Evolutionary conservation across 2,797 vertebrate species (phyloP), one percentile per base, ranked within the genome.

Genomic region (Pantherophis alleghaniensis): DNA sequence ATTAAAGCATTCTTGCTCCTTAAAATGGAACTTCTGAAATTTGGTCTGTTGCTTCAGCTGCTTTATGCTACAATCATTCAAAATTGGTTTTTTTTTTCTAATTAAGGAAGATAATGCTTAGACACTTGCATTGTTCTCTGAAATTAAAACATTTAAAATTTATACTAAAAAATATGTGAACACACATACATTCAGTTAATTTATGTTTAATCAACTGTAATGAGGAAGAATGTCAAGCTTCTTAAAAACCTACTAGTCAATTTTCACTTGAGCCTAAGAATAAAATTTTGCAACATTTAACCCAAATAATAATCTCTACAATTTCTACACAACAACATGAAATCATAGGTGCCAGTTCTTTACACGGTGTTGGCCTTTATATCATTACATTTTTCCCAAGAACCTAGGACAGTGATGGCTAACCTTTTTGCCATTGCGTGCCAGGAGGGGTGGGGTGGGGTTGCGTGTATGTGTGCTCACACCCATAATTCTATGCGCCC

Each of bases 281-380:
- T 90, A 69, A 79, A 26, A 57, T 57, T 5, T 89, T 60, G 22
- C 7, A 55, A 57, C 1, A 60, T 89, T 7, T 89, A n/a, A 12
- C 56, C 91, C 32, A 61, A 79, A 89, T 89, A 14, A 86, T 89
- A 16, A 90, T 26, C 7, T 13, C 18, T 89, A 10, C 16, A 90
- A 86, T 37, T 3, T 32, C n/a, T n/a, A 66, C 63, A 69, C n/a
- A 69, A 32, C 28, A 69, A 69, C 28, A 55, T 5, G 42, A 28
- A 26, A 18, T 88, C 12, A 14, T 53, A 26, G 24, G 74, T 55
- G 9, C 26, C 47, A 13, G 55, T 92, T 91, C 88, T 6, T 42
- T 93, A 9, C 20, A 92, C 91, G 83, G 26, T 91, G 20, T 28
- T 95, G 32, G 5, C n/a, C 13, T 69, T 69, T 69, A n/a, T 69